Percentiles rank a stretch among this genome's conserved stretches.
These are phyloP conservation scores for Drosophila eugracilis DNA, from an alignment of 1,140 invertebrate genomes.

Conservation along the genomic window DNA sequence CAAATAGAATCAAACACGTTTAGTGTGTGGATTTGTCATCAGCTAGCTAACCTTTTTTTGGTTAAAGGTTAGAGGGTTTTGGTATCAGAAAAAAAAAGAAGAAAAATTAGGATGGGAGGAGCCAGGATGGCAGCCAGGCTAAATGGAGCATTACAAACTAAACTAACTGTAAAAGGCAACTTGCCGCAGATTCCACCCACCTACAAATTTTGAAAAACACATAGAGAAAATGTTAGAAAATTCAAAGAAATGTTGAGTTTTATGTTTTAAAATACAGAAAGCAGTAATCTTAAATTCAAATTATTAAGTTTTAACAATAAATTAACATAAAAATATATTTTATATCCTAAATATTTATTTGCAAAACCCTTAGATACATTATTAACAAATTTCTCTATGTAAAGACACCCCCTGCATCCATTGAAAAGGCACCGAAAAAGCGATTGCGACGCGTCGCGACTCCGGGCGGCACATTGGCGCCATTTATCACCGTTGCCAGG, in stretches of 20 bases:
- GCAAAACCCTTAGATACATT: not conserved
- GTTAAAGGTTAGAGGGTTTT: conserved; percentile 6
- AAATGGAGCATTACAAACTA: conserved; percentile 80
- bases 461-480: conserved; percentile 82
- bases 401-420: conserved; percentile 8
- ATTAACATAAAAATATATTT: no score
- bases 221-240: conserved; percentile 5
- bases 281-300: no score
- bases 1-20: conserved; percentile 80
- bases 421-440: conserved; percentile 32
- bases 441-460: conserved; percentile 75
- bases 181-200: conserved; percentile 41
- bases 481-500: conserved; percentile 83
- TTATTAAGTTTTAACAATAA: no score
- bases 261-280: no score
- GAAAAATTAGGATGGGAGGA: conserved; percentile 2
- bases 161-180: conserved; percentile 77
- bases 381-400: conserved; percentile 4
- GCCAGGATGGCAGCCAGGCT: conserved; percentile 48
- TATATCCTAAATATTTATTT: not conserved
- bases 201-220: not conserved
- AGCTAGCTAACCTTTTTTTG: conserved; percentile 27
- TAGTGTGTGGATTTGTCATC: conserved; percentile 79
- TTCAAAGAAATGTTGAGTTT: not conserved
- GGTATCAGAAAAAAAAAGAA: conserved; percentile 24